Conservation (phyloP, 2,888 invertebrate genomes). For the Amblyteles armatorius region DNA sequence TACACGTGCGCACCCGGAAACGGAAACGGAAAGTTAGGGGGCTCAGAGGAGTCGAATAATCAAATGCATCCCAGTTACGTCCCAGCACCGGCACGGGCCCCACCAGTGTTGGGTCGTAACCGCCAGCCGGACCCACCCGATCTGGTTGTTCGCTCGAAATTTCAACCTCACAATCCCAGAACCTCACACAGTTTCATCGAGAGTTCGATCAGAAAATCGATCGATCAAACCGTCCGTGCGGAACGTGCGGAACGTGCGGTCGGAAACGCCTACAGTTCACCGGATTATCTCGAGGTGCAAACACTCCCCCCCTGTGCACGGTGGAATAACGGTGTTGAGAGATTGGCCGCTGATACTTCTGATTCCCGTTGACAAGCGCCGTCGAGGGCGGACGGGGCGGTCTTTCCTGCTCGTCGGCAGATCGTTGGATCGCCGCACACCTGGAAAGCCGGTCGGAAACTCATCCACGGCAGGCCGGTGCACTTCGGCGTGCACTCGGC, state of each 20-base stretch:
- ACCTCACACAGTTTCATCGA: neutral
- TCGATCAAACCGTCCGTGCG: neutral
- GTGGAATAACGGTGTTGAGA: slow-evolving; percentile 9
- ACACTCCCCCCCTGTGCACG: neutral
- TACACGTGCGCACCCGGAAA: too few relatives aligned
- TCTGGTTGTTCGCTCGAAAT: neutral
- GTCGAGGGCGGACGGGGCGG: slow-evolving; percentile 35
- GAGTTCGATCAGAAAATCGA: slow-evolving; percentile 21
- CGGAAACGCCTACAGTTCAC: neutral
- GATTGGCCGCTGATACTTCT: slow-evolving; percentile 26
- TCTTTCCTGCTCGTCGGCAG: slow-evolving; percentile 3
- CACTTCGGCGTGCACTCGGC: slow-evolving; percentile 3
- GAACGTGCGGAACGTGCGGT: neutral
- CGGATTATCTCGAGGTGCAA: neutral
- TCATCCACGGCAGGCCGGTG: neutral
- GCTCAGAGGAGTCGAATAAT: too few relatives aligned
- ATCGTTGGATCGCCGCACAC: slow-evolving; percentile 19
- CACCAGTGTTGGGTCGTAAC: too few relatives aligned
- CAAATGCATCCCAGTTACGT: too few relatives aligned
- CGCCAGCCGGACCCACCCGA: too few relatives aligned
- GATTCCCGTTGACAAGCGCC: slow-evolving; percentile 54
- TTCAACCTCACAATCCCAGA: neutral
- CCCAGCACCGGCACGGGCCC: too few relatives aligned
- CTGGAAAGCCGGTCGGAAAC: neutral
- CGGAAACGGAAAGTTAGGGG: too few relatives aligned